These are phyloP conservation scores for Ladona fulva DNA, from an alignment of 1,140 invertebrate species.

Conservation along the genomic window DNA sequence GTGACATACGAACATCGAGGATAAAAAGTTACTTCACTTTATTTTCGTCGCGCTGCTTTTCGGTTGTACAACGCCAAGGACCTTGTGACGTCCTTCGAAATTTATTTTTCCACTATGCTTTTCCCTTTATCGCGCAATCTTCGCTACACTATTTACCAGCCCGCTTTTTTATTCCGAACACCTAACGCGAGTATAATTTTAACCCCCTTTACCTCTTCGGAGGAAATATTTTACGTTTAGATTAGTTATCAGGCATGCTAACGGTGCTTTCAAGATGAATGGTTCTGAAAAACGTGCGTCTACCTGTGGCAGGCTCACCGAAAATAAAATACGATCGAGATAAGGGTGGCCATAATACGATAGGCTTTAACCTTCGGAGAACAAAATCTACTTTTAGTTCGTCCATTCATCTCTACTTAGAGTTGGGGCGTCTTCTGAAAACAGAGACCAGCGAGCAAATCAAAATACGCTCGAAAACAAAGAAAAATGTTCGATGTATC, in stretches of 20 bases:
- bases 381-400: not conserved
- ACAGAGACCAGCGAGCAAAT: too few species aligned
- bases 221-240: not conserved
- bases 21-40: too few species aligned
- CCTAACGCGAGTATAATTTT: not conserved
- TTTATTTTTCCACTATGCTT: too few species aligned
- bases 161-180: not conserved
- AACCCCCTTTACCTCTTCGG: not conserved
- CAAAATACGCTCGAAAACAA: too few species aligned
- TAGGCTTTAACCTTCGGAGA: not conserved
- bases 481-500: too few species aligned
- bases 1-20: too few species aligned
- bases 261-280: slow-evolving; percentile 1
- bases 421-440: not conserved
- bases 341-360: not conserved
- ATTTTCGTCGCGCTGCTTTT: too few species aligned
- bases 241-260: slow-evolving; percentile 1
- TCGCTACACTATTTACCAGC: too few species aligned
- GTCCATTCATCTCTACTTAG: slow-evolving; percentile 1
- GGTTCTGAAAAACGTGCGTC: slow-evolving; percentile 1
- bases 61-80: too few species aligned
- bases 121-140: too few species aligned
- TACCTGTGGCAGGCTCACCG: not conserved
- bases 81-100: too few species aligned
- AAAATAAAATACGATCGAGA: not conserved